Evolutionary conservation across 53 echinoderm and acorn worm species (phyloP).

Genomic region (Holothuria scabra): DNA sequence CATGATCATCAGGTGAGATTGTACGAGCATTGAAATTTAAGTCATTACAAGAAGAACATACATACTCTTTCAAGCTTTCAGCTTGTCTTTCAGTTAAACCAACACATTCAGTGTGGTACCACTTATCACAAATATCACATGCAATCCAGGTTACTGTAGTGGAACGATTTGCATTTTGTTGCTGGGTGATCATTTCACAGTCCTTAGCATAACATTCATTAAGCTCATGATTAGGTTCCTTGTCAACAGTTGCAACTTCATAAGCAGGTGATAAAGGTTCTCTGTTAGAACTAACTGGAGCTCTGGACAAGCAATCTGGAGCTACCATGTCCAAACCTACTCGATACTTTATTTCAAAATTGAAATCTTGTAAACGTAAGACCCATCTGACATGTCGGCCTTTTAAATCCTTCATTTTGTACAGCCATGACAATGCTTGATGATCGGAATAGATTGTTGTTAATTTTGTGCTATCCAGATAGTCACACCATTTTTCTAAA

Average conservation of each 20-base stretch:
- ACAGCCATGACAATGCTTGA: too few species aligned
- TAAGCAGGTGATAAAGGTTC: too few species aligned
- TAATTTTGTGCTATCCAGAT: too few species aligned
- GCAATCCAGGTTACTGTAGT: slow-evolving; percentile 45
- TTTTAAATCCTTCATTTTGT: too few species aligned
- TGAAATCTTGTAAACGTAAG: slow-evolving; percentile 54
- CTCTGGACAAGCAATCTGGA: slow-evolving; percentile 35
- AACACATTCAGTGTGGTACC: too few species aligned
- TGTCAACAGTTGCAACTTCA: background rate
- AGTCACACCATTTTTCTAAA: slow-evolving; percentile 48
- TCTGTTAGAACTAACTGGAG: too few species aligned
- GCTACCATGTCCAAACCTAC: slow-evolving; percentile 54
- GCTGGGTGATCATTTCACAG: slow-evolving; percentile 14
- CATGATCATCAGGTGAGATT: too few species aligned
- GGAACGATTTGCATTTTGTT: background rate
- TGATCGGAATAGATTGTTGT: too few species aligned
- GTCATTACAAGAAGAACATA: slow-evolving; percentile 20
- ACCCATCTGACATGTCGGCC: too few species aligned
- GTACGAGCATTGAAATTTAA: background rate
- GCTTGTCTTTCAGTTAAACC: too few species aligned
- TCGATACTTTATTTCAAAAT: slow-evolving; percentile 53
- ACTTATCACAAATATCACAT: slow-evolving; percentile 45
- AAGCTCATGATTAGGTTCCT: slow-evolving; percentile 32
- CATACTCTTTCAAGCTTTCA: too few species aligned
- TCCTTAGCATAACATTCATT: slow-evolving; percentile 20